Evolutionary conservation across 2,888 invertebrate species (phyloP).

Genomic region (Agrypnus murinus): DNA sequence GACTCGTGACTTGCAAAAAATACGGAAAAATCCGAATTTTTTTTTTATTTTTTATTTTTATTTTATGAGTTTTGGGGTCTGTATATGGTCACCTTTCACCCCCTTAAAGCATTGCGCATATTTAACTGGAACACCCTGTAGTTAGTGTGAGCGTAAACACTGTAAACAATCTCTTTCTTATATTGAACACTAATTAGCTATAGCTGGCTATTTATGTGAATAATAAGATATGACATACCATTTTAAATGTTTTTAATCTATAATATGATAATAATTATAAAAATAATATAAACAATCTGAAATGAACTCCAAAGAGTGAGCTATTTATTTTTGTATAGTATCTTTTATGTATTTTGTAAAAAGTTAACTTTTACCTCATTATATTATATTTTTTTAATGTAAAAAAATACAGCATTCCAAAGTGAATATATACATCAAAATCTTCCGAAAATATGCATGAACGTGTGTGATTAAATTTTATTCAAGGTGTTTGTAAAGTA

Average conservation of each 20-base stretch:
- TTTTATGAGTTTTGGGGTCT: too few relatives aligned
- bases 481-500: too few relatives aligned
- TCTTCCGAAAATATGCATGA: neutral
- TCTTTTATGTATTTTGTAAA: slow-evolving; percentile 47
- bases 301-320: slow-evolving; percentile 49
- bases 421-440: neutral
- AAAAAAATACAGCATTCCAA: slow-evolving; percentile 40
- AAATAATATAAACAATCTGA: slow-evolving; percentile 39
- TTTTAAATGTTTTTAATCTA: too few relatives aligned
- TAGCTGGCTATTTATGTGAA: too few relatives aligned
- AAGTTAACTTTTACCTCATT: slow-evolving; percentile 26
- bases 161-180: slow-evolving; percentile 20
- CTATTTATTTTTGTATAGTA: slow-evolving; percentile 51
- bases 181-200: too few relatives aligned
- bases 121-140: too few relatives aligned
- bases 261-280: slow-evolving; percentile 10
- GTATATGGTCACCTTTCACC: too few relatives aligned
- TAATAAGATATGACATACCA: neutral
- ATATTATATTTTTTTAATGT: slow-evolving; percentile 19
- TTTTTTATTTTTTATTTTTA: too few relatives aligned
- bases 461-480: neutral
- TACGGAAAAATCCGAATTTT: too few relatives aligned
- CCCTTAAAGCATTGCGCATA: too few relatives aligned
- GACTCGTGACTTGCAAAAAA: too few relatives aligned
- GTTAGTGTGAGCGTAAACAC: neutral